phyloP scores from a whole-genome alignment of 2,797 vertebrate species.

The Potorous gilbertii region DNA sequence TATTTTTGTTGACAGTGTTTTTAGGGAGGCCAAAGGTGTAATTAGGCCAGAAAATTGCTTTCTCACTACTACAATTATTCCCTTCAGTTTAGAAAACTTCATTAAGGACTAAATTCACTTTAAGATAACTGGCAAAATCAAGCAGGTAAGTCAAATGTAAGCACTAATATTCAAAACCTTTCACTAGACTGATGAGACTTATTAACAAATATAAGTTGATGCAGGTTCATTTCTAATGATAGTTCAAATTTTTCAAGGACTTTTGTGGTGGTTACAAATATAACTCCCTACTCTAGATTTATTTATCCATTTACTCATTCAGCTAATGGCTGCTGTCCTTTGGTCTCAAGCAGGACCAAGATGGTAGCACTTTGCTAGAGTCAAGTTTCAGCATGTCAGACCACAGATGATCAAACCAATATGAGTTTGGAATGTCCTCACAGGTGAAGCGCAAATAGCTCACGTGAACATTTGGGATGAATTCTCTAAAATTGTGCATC shows the following conservation, averaged over 20 bases:
- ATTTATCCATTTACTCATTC: not conserved
- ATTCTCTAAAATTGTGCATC: too few relatives aligned
- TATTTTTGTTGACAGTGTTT: constrained; percentile 81
- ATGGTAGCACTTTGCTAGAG: too few relatives aligned
- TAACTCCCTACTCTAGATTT: not conserved
- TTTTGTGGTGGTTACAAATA: constrained; percentile 36
- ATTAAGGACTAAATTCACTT: constrained; percentile 81
- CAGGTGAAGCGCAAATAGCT: too few relatives aligned
- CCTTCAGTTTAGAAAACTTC: constrained; percentile 81
- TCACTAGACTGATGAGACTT: constrained; percentile 66
- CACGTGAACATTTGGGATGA: too few relatives aligned
- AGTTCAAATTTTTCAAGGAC: constrained; percentile 52
- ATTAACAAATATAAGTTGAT: constrained; percentile 59
- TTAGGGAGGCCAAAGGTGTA: constrained; percentile 80
- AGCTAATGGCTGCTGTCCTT: not conserved
- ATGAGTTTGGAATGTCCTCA: too few relatives aligned
- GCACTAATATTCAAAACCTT: constrained; percentile 75
- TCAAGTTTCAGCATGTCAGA: too few relatives aligned
- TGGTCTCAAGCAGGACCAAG: too few relatives aligned
- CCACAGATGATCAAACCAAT: too few relatives aligned
- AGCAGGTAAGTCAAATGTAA: constrained; percentile 75
- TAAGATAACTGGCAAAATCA: constrained; percentile 82
- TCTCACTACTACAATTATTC: constrained; percentile 79
- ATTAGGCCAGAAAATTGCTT: constrained; percentile 83
- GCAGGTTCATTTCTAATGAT: constrained; percentile 33